A percentile compares a stretch with the other conserved stretches of the same genome.
phyloP scores from a whole-genome alignment of 2,113 vertebrate species.

The Periophthalmodon schlosseri region DNA sequence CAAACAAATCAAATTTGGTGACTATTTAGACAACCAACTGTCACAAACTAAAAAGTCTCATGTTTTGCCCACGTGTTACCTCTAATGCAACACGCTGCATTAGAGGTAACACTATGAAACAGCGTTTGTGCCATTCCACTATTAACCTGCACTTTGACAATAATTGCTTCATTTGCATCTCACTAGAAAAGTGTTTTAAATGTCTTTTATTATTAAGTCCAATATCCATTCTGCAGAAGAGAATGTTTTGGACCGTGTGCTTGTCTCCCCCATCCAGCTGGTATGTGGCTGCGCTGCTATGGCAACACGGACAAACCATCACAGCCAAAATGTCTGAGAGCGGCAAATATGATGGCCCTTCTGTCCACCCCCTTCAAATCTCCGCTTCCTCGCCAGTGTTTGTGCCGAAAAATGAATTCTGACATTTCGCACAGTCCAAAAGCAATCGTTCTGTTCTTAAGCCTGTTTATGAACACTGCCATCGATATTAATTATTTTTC shows the following conservation, averaged over 20 bases:
- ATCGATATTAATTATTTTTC: slow-evolving; percentile 16
- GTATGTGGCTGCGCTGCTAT: slow-evolving; percentile 60
- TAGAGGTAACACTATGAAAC: slow-evolving; percentile 8
- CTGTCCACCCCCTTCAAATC: slow-evolving; percentile 25
- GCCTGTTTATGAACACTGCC: slow-evolving; percentile 28
- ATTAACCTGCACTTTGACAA: slow-evolving; percentile 29
- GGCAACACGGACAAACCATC: slow-evolving; percentile 60
- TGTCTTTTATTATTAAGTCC: slow-evolving; percentile 34
- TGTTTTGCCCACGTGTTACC: neutral
- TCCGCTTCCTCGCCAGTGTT: slow-evolving; percentile 11
- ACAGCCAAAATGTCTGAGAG: slow-evolving; percentile 55
- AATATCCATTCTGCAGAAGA: slow-evolving; percentile 19
- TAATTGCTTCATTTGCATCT: slow-evolving; percentile 28
- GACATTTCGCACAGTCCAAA: neutral
- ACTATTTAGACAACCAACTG: neutral
- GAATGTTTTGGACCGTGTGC: slow-evolving; percentile 17
- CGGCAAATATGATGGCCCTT: slow-evolving; percentile 50
- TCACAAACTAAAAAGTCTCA: neutral
- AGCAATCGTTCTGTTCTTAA: slow-evolving; percentile 32
- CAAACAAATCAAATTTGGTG: neutral
- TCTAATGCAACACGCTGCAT: neutral
- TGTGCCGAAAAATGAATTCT: slow-evolving; percentile 22
- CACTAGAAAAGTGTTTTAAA: slow-evolving; percentile 20
- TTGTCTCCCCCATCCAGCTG: slow-evolving; percentile 52
- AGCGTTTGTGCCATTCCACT: neutral